Base-by-base conservation (phyloP, 2,113 vertebrate genomes). In the Lamprologus ornatipinnis region DNA sequence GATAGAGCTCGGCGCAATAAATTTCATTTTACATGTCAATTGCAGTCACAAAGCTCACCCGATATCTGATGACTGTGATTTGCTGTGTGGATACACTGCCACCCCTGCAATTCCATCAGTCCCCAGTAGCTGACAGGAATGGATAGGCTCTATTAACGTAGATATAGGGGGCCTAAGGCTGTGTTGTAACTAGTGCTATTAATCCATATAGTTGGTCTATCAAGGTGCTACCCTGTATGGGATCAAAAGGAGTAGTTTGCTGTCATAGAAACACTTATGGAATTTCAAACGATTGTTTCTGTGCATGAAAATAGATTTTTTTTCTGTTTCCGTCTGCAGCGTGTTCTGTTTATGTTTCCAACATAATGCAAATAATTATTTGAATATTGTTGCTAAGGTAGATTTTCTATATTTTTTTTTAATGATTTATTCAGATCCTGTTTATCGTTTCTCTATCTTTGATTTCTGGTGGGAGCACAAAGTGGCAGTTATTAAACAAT, bases 121-220 rank as follows among this genome's bases (percentile, higher is more conserved):
- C 92, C 91, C 95, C 95, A 95, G 93, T 92, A 95, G 93, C 95
- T 96, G 96, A 96, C 96, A 96, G 94, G 92, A 97, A 97, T 96
- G 95, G 95, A 96, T 97, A 92, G 95, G 92, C 93, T 96, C 95
- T 96, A 96, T 97, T 97, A 97, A 94, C 87, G 90, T 86, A 95
- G 94, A 96, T 95, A 93, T 90, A 95, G 93, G 92, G 91, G 92
- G 92, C 95, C 94, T 87, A 79, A 53, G 95, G 95, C 94, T 93
- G 93, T 91, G 88, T 92, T 94, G 96, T 95, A 97, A 96, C 95
- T 92, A 94, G 95, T 94, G 95, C 95, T 96, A 97, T 97, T 96
- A 97, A 97, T 97, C 96, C 95, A 96, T 95, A 96, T 94, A 87
- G 95, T 95, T 94, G 94, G 92, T 94, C 90, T 93, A 96, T 96